Evolutionary conservation across 2,113 vertebrate species (phyloP), one percentile per base, ranked within the genome.

Genomic region (Apaloderma vittatum): DNA sequence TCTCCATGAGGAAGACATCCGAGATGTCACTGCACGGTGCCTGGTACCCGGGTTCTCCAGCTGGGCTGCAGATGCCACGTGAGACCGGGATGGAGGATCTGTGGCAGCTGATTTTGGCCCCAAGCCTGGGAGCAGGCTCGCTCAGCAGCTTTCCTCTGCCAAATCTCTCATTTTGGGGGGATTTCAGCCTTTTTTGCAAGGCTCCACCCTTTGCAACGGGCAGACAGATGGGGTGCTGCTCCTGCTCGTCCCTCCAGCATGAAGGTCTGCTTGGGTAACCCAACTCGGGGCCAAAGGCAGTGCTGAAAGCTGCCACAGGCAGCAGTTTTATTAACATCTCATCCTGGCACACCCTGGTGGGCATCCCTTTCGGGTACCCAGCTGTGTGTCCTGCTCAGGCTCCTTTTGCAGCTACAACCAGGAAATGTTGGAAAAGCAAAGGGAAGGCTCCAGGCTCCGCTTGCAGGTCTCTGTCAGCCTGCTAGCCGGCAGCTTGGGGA

Each of bases 21-120:
- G 4, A 67, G 88, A 2, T 36, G 62, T 26, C 48, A 0, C 15
- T 4, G 32, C 24, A 2, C 6, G 0, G 52, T 0, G 9, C 2
- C 59, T 2, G 3, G 15, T 22, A 17, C 34, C 37, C 40, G 40
- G 2, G 0, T 23, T 13, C 54, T 37, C 57, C 4, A 0, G 14
- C 40, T 2, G 1, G 30, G 48, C 34, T 71, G 49, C 15, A 20
- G 62, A 10, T 18, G 48, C 71, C 71, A 37, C 2, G 0, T 0
- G 6, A 55, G 32, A 70, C 16, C 24, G 27, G 63, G 29, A 3
- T 0, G 2, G 76, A 40, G 24, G 49, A 20, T 20, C 63, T 30
- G 1, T 30, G 43, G 58, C 34, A 30, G 29, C 58, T 34, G 36
- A 12, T 29, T 68, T 52, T 3, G 1, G 12, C 27, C 30, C 43